Base-by-base conservation (phyloP, 2,888 invertebrate species). In the Cryptops parisi region DNA sequence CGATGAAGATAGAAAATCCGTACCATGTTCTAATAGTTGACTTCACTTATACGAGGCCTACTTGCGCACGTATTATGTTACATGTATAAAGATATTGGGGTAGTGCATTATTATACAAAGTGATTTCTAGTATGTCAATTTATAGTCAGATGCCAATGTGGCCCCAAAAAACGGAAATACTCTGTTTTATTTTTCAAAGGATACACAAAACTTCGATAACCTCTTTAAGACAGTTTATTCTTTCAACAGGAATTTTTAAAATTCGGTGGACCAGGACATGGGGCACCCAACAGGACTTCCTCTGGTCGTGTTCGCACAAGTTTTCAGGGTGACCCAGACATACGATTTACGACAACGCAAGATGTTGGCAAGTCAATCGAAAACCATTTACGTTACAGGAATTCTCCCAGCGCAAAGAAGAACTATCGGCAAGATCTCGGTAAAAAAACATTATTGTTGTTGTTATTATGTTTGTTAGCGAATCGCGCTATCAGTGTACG, bases 261-360 rank as follows among this genome's bases (percentile, higher is more conserved):
- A 6, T 46, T 46, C 19, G 46, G 46, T 5, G 46, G 22, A 6
- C 46, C 46, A n/a, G 46, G 46, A 9, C 46, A 46, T 23, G 46
- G 46, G 9, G 46, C 46, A 5, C 46, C 46, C 24, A 22, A 9
- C 21, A 21, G 46, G 24, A 46, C 22, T 12, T 6, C 23, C 6
- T 46, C 46, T 4, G 46, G 46, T 22, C 46, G 46, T 5, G 9
- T 46, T 9, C 24, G 12, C 9, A 46, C 22, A 4, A 5, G 9
- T 12, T 12, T 46, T 9, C 4, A 5, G 5, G 46, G 46, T n/a
- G 46, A 46, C 17, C 46, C 46, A 4, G 5, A 21, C 9, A 46
- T 46, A 9, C 46, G 46, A 12, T 46, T 46, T 17, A 46, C 6
- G 6, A 6, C 19, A 5, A 17, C 46, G 24, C 46, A 46, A 22